Evolutionary conservation across 2,888 invertebrate genomes (phyloP).

Genomic region (Dryobota labecula): DNA sequence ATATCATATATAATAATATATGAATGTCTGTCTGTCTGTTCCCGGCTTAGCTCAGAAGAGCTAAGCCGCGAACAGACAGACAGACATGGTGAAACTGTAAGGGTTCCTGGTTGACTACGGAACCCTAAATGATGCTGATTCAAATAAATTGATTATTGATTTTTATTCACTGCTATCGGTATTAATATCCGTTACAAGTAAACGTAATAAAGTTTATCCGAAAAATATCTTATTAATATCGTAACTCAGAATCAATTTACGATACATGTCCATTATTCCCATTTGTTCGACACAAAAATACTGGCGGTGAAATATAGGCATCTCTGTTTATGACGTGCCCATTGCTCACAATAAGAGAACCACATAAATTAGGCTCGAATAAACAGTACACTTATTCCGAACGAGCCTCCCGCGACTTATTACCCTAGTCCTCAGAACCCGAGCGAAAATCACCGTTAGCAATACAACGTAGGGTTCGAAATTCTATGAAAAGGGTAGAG

Average conservation of each 20-base stretch:
- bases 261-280: conserved; percentile 49
- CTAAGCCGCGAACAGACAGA: no score
- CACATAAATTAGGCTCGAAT: conserved; percentile 77
- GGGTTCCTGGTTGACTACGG: no score
- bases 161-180: no score
- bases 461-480: conserved; percentile 56
- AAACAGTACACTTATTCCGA: conserved; percentile 74
- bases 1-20: no score
- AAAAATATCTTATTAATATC: conserved; percentile 31
- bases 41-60: no score
- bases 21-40: no score
- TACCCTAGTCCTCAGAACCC: conserved; percentile 48
- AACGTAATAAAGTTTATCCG: background rate
- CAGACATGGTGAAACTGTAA: no score
- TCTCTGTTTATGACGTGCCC: conserved; percentile 65
- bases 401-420: conserved; percentile 68
- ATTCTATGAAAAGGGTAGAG: conserved; percentile 50
- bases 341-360: conserved; percentile 69
- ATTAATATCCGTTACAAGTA: background rate
- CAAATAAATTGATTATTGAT: no score
- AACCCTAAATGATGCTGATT: no score
- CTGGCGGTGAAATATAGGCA: conserved; percentile 45
- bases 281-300: conserved; percentile 53
- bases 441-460: conserved; percentile 60
- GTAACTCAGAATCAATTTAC: conserved; percentile 55